Evolutionary conservation across 2,888 invertebrate species (phyloP), one percentile per base, ranked within the genome.

Genomic region (Xestia rhomboidea): DNA sequence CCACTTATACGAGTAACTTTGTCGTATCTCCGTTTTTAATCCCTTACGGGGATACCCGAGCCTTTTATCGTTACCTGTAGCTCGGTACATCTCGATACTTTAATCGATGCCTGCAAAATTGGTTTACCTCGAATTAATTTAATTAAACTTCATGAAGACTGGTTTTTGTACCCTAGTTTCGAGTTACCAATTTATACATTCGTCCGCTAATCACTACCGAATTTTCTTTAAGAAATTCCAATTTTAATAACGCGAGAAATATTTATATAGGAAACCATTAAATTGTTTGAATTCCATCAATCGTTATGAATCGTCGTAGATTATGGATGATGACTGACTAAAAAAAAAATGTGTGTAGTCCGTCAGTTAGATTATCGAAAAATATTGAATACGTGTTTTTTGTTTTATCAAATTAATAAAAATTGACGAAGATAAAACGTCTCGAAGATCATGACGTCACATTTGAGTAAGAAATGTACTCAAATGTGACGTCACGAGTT

Each of bases 1-100:
- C 44, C 30, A 72, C 34, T 72, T 76, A 49, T 66, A n/a, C n/a
- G n/a, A n/a, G n/a, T n/a, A 85, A 85, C 60, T 85, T 72, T 13
- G 34, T 38, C 38, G 41, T 30, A 60, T 57, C 46, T 30, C 21
- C 44, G 41, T 73, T 84, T 71, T 75, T 62, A 74, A 78, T 85
- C 46, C 54, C 49, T 27, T 27, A 15, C 41, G 27, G 49, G 49
- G 41, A 51, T 62, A 51, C 24, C 24, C 30, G 44, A 13, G 5
- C 15, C 34, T 54, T 64, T 57, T 57, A 71, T 71, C 46, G 38
- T 66, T 69, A 66, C 27, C 54, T 46, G 5, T 51, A 38, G 38
- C 62, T 46, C 27, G 15, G 27, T 54, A 38, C 27, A 34, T 41
- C 4, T 79, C 15, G 21, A 81, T 41, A 34, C 18, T 41, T 80